Percentiles rank a stretch among this genome's conserved stretches.
These are phyloP conservation scores for Phocoena phocoena DNA, from an alignment of 2,113 vertebrate genomes.

Conservation along the genomic window DNA sequence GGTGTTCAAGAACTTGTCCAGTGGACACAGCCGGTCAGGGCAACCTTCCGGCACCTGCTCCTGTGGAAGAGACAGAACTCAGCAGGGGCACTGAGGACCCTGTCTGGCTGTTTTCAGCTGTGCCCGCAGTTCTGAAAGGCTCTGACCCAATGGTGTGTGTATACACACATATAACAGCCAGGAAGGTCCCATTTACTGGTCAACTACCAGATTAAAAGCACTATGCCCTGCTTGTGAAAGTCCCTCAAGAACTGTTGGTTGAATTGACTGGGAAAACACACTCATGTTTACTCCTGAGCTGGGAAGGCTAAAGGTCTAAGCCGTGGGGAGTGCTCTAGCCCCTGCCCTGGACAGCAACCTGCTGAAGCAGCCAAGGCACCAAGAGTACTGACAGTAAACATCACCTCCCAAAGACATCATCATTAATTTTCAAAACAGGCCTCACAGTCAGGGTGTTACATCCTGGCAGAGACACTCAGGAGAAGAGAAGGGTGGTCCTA, in stretches of 20 bases:
- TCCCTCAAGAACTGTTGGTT: not conserved
- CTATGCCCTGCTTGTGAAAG: not conserved
- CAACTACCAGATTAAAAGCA: not conserved
- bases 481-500: not conserved
- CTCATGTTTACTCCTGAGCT: not conserved
- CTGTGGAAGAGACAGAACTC: slow-evolving; percentile 77
- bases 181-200: not conserved
- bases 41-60: slow-evolving; percentile 92
- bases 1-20: slow-evolving; percentile 89
- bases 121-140: not conserved
- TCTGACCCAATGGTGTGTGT: too few relatives aligned
- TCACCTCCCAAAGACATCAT: not conserved
- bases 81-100: not conserved
- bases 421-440: not conserved
- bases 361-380: fast-evolving
- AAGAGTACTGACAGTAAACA: fast-evolving
- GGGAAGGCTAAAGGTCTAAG: not conserved
- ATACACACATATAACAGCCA: not conserved
- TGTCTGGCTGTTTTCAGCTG: not conserved
- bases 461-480: not conserved
- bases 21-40: slow-evolving; percentile 89
- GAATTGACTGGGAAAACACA: not conserved
- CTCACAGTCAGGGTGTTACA: not conserved
- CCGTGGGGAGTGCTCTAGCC: too few relatives aligned
- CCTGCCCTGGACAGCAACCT: not conserved